Evolutionary conservation across 2,888 invertebrate genomes (phyloP), one percentile per base, ranked within the genome.

Genomic region (Gortyna flavago): DNA sequence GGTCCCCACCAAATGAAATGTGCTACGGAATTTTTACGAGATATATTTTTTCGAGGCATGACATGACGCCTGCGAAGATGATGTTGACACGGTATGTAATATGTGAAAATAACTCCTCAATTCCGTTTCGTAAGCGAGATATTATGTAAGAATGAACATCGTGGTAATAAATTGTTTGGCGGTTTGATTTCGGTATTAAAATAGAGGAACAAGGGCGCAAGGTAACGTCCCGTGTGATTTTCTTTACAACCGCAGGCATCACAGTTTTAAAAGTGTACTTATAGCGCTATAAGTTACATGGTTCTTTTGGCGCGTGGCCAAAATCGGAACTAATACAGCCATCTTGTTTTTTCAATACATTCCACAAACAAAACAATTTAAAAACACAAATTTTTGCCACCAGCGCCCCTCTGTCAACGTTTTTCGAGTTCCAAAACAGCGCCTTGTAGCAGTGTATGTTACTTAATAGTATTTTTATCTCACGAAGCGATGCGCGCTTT

Each of bases 11-110:
- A 75, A 86, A 86, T 86, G 70, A 83, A 84, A 84, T 72, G 69
- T 59, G 75, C 54, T 57, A 21, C n/a, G 79, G 83, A 79, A 79
- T 86, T 86, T 84, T 86, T 84, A 86, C 79, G 79, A 86, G 41
- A 65, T 75, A 86, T 86, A 79, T 84, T 83, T 83, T 85, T 75
- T 73, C 35, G 79, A 54, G 75, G 86, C 51, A 75, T 82, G 83
- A 71, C 51, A 75, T 82, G 83, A 71, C 85, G 51, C 44, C 64
- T 48, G 57, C 6, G 32, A n/a, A 51, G 29, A 51, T 64, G 68
- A 51, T 82, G 57, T 35, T 67, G 83, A 48, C 54, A 32, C 29
- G 72, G 61, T 41, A 84, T 86, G 79, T 83, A 83, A 86, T 84
- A 84, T 73, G 51, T n/a, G 62, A 54, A 64, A 75, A 84, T 84